A percentile compares a stretch with the other conserved stretches of the same genome.
Evolutionary conservation across 2,113 vertebrate species (phyloP).

Genomic region (Melanostigma gelatinosum): DNA sequence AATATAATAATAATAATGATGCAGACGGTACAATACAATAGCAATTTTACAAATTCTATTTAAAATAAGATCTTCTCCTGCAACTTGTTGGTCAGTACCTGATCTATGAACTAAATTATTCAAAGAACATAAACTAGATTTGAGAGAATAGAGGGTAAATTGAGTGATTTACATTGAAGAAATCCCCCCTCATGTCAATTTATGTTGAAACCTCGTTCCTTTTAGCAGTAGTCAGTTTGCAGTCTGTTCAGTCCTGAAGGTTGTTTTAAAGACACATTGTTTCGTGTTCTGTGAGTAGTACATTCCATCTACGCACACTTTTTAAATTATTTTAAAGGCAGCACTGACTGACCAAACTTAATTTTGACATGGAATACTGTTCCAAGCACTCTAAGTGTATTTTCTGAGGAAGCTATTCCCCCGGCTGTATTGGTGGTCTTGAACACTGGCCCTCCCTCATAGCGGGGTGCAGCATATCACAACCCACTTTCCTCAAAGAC

Average conservation of each 20-base stretch:
- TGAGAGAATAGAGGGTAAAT: background rate
- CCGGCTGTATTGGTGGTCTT: constrained; percentile 17
- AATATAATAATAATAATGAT: background rate
- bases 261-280: background rate
- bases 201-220: background rate
- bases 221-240: background rate
- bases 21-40: background rate
- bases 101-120: background rate
- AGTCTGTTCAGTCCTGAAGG: background rate
- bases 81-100: background rate
- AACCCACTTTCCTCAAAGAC: constrained; percentile 46
- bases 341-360: background rate
- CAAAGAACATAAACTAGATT: background rate
- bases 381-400: background rate
- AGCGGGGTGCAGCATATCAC: background rate
- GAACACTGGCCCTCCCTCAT: background rate
- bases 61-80: background rate
- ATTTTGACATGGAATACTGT: background rate
- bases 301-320: background rate
- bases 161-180: background rate
- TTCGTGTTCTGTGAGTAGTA: background rate
- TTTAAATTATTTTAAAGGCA: background rate
- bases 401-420: background rate
- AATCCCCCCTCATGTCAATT: background rate
- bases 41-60: background rate